Evolutionary conservation across 2,888 invertebrate species (phyloP).

Genomic region (Pandemis cinnamomeana): DNA sequence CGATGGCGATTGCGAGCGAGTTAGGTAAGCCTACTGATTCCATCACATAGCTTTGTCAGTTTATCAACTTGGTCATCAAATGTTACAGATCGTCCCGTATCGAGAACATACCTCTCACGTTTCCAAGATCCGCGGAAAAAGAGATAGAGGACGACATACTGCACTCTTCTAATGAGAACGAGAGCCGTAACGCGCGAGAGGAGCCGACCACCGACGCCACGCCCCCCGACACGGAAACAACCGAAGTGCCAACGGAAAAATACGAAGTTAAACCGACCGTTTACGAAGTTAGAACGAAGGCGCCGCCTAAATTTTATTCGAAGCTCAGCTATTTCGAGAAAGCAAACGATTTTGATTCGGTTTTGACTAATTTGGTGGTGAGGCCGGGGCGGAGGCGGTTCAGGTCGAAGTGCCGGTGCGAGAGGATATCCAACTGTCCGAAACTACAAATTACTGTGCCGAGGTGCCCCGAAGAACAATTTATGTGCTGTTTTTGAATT

Average conservation of each 20-base stretch:
- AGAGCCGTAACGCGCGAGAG: slow-evolving; percentile 1
- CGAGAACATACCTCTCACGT: slow-evolving; percentile 60
- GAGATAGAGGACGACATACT: slow-evolving; percentile 18
- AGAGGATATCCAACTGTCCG: slow-evolving; percentile 79
- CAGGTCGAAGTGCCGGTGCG: slow-evolving; percentile 74
- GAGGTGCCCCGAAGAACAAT: slow-evolving; percentile 77
- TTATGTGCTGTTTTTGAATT: slow-evolving; percentile 75
- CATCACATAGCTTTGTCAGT: too few relatives aligned
- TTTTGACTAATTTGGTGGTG: slow-evolving; percentile 64
- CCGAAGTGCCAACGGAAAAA: slow-evolving; percentile 49
- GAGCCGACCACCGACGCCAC: not conserved
- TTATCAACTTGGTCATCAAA: too few relatives aligned
- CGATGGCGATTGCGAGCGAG: too few relatives aligned
- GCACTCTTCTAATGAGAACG: slow-evolving; percentile 15
- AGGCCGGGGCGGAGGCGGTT: slow-evolving; percentile 62
- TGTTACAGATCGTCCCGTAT: slow-evolving; percentile 54
- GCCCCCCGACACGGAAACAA: slow-evolving; percentile 16
- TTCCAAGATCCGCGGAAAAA: slow-evolving; percentile 44
- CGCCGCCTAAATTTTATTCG: slow-evolving; percentile 56
- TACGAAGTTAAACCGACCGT: slow-evolving; percentile 42
- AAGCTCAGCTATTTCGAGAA: slow-evolving; percentile 70
- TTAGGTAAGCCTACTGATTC: too few relatives aligned
- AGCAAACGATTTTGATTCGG: slow-evolving; percentile 48
- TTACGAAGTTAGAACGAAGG: slow-evolving; percentile 49
- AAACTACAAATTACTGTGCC: slow-evolving; percentile 78